phyloP scores from a whole-genome alignment of 2,113 vertebrate species.

The Orientallactaga bullata region DNA sequence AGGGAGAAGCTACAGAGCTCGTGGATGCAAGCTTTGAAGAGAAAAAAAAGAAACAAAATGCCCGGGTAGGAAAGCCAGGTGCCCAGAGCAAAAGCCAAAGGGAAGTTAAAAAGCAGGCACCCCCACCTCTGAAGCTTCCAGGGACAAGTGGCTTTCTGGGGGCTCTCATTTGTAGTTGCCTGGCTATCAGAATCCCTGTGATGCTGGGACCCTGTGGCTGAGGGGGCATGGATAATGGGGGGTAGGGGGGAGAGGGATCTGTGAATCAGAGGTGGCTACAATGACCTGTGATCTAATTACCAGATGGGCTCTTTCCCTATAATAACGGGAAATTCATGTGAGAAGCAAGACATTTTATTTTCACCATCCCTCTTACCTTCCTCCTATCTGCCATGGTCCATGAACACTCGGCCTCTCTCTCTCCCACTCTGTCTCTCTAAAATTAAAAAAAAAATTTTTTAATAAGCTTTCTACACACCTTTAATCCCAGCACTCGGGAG shows the following conservation, averaged over 20 bases:
- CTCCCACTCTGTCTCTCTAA: too few relatives aligned
- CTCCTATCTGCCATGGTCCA: slow-evolving; percentile 83
- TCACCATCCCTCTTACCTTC: slow-evolving; percentile 79
- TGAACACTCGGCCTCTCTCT: slow-evolving; percentile 29
- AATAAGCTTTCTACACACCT: too few relatives aligned
- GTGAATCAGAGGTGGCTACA: slow-evolving; percentile 79
- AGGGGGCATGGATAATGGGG: slow-evolving; percentile 62
- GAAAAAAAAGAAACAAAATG: too few relatives aligned
- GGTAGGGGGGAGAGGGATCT: neutral
- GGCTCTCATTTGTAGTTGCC: slow-evolving; percentile 22
- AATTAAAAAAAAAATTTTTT: too few relatives aligned
- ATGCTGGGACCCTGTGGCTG: slow-evolving; percentile 9
- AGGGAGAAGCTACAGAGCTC: rapidly evolving
- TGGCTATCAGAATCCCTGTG: neutral
- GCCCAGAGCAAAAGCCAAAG: neutral
- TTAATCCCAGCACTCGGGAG: too few relatives aligned
- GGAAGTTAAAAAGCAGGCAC: neutral
- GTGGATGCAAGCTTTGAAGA: rapidly evolving
- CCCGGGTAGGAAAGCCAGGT: neutral
- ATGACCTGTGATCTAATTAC: slow-evolving; percentile 82
- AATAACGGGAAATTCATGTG: slow-evolving; percentile 84
- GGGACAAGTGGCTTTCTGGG: neutral
- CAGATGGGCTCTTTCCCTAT: slow-evolving; percentile 85
- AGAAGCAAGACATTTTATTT: slow-evolving; percentile 83
- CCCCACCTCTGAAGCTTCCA: neutral